Conservation (phyloP, 2,888 invertebrate genomes). For the Archips xylosteana region DNA sequence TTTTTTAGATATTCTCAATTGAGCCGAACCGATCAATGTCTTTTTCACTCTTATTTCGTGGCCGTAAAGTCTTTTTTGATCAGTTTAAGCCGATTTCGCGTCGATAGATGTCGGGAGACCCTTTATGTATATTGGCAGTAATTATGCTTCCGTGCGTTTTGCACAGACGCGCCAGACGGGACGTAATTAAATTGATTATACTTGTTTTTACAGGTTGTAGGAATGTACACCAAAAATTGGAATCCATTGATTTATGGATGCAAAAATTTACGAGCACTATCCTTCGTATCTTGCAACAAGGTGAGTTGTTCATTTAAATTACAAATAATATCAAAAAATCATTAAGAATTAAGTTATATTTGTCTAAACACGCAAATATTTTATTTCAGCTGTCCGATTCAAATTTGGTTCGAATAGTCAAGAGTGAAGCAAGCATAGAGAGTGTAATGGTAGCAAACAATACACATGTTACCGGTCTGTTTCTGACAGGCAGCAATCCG, state of each 20-base stretch:
- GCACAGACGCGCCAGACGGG: too few species aligned
- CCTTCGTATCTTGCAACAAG: slow-evolving; percentile 79
- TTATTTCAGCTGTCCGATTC: slow-evolving; percentile 70
- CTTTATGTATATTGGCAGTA: too few species aligned
- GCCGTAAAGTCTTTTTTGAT: too few species aligned
- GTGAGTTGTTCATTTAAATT: slow-evolving; percentile 51
- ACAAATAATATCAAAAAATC: not conserved
- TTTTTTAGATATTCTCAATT: too few species aligned
- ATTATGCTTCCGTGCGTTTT: too few species aligned
- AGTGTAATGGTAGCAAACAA: slow-evolving; percentile 71
- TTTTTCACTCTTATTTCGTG: too few species aligned
- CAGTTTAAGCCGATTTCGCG: too few species aligned
- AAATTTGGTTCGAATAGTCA: slow-evolving; percentile 73
- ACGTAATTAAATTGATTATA: not conserved
- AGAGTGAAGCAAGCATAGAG: slow-evolving; percentile 68
- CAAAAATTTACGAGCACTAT: slow-evolving; percentile 75
- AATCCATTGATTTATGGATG: slow-evolving; percentile 82
- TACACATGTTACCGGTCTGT: slow-evolving; percentile 74
- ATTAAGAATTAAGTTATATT: not conserved
- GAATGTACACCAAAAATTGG: slow-evolving; percentile 81
- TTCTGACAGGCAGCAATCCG: slow-evolving; percentile 67
- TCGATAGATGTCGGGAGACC: too few species aligned
- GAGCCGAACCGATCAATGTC: not conserved
- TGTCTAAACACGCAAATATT: slow-evolving; percentile 1
- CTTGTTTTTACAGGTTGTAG: slow-evolving; percentile 62